Percentiles rank a stretch among this genome's conserved stretches.
phyloP scores from a whole-genome alignment of 2,888 invertebrate species.

The Apotomis betuletana region DNA sequence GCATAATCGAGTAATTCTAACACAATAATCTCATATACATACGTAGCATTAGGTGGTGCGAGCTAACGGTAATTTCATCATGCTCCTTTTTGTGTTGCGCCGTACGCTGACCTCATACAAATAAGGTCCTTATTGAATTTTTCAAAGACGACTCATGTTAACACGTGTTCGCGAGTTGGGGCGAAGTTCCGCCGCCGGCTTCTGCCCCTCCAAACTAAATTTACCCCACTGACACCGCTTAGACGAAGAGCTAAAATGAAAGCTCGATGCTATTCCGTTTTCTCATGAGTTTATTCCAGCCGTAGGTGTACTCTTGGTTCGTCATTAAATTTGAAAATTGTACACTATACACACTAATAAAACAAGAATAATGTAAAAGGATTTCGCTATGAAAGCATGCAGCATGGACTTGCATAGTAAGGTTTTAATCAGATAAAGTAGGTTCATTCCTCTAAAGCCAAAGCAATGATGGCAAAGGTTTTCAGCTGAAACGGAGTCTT shows the following conservation, averaged over 20 bases:
- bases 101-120: slow-evolving; percentile 80
- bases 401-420: slow-evolving; percentile 17
- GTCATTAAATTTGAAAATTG: neutral
- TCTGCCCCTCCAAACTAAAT: slow-evolving; percentile 75
- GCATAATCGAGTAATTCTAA: slow-evolving; percentile 54
- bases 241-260: slow-evolving; percentile 54
- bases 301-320: neutral
- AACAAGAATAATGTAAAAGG: slow-evolving; percentile 9
- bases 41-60: slow-evolving; percentile 72
- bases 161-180: slow-evolving; percentile 75
- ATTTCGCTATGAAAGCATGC: slow-evolving; percentile 7
- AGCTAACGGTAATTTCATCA: slow-evolving; percentile 76
- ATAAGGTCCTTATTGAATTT: slow-evolving; percentile 80
- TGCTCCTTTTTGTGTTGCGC: slow-evolving; percentile 75
- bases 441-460: slow-evolving; percentile 15
- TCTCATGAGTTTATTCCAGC: slow-evolving; percentile 48
- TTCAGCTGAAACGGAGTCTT: slow-evolving; percentile 23
- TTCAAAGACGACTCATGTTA: slow-evolving; percentile 79
- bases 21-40: slow-evolving; percentile 69
- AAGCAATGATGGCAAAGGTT: slow-evolving; percentile 24
- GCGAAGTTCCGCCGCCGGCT: slow-evolving; percentile 64
- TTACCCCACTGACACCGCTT: slow-evolving; percentile 72
- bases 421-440: slow-evolving; percentile 40
- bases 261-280: slow-evolving; percentile 62
- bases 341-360: neutral